These are phyloP conservation scores for Pristiophorus japonicus DNA, from an alignment of 2,113 vertebrate genomes.

Conservation along the genomic window DNA sequence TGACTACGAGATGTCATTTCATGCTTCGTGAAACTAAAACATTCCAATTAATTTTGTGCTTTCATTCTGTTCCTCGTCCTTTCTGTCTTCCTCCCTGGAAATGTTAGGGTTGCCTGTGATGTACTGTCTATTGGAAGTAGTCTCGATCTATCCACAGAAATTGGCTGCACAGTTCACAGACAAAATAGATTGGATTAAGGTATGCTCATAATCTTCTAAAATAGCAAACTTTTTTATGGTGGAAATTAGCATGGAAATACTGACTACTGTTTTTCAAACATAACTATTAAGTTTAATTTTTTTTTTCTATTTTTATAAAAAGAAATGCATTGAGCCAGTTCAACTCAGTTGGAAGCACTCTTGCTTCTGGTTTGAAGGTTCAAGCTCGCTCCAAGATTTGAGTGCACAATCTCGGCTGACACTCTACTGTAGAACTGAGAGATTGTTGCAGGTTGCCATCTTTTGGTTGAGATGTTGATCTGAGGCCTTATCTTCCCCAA, in stretches of 20 bases:
- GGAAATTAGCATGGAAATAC: background rate
- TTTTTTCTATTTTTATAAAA: background rate
- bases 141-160: slow-evolving; percentile 87
- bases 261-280: background rate
- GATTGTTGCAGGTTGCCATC: background rate
- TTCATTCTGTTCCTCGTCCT: background rate
- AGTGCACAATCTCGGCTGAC: too few relatives aligned
- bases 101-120: slow-evolving; percentile 85
- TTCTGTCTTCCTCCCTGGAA: slow-evolving; percentile 10
- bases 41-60: slow-evolving; percentile 18
- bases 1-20: background rate
- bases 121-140: slow-evolving; percentile 91
- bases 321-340: background rate
- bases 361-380: background rate
- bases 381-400: too few relatives aligned
- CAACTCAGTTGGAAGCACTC: background rate
- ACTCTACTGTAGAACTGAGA: too few relatives aligned
- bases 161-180: slow-evolving; percentile 77
- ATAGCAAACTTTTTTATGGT: background rate
- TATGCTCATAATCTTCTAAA: slow-evolving; percentile 48
- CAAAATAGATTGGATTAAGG: slow-evolving; percentile 97
- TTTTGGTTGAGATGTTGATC: background rate
- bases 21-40: background rate
- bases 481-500: background rate
- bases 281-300: background rate